Evolutionary conservation across 2,797 vertebrate species (phyloP).

Genomic region (Tamandua tetradactyla): DNA sequence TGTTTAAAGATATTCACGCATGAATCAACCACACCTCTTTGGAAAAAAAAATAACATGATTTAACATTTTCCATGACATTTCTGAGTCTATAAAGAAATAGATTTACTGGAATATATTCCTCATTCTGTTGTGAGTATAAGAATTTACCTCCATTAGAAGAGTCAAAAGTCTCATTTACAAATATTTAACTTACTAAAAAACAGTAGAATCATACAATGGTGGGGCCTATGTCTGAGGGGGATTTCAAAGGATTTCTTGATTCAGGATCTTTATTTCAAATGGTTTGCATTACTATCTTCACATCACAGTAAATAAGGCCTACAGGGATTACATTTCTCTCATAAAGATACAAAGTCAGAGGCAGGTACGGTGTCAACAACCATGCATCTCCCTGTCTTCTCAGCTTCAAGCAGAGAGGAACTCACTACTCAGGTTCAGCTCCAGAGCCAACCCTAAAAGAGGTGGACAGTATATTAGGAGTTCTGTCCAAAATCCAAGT

Average conservation of each 20-base stretch:
- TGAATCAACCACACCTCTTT: not conserved
- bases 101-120: slow-evolving; percentile 10
- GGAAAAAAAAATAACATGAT: not conserved
- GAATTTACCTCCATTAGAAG: slow-evolving; percentile 18
- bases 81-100: not conserved
- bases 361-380: not conserved
- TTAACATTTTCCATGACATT: not conserved
- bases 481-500: not conserved
- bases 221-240: slow-evolving; percentile 14
- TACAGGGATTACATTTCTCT: not conserved
- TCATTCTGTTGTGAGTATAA: not conserved
- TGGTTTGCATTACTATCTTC: not conserved
- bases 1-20: not conserved
- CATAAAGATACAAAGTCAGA: not conserved
- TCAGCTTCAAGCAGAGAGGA: not conserved
- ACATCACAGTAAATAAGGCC: not conserved
- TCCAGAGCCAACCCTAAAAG: not conserved
- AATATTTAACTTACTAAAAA: slow-evolving; percentile 1
- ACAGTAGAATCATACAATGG: not conserved
- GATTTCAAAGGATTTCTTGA: slow-evolving; percentile 31
- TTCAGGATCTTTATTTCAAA: not conserved
- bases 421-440: not conserved
- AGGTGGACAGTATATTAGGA: not conserved
- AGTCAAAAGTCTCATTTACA: not conserved
- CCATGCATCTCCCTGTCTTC: not conserved